phyloP scores from a whole-genome alignment of 2,797 vertebrate species.

The Cyprinodon diabolis region DNA sequence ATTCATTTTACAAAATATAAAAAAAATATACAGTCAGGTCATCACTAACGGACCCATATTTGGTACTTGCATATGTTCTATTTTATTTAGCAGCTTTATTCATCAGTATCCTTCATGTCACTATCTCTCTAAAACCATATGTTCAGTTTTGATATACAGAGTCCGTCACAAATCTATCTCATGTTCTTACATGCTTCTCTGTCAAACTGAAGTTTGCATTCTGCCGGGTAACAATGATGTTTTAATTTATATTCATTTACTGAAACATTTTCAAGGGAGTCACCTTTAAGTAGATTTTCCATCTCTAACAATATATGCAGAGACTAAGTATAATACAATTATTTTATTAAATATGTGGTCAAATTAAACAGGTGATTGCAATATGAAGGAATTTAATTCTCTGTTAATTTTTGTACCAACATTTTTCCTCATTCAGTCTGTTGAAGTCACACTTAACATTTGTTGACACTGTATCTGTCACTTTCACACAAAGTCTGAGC shows the following conservation, averaged over 20 bases:
- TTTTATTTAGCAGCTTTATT: no score
- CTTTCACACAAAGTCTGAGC: slow-evolving; percentile 48
- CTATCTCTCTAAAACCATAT: no score
- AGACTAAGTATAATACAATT: background rate
- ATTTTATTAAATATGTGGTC: background rate
- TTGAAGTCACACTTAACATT: slow-evolving; percentile 53
- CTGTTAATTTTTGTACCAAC: slow-evolving; percentile 22
- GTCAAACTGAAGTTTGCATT: background rate
- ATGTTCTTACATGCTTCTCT: background rate
- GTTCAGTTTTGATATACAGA: no score
- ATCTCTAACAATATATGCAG: background rate
- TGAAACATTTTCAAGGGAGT: background rate
- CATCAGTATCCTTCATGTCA: no score
- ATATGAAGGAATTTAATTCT: slow-evolving; percentile 13
- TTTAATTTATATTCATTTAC: background rate
- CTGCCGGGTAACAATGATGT: background rate
- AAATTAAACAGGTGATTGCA: no score
- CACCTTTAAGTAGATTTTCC: background rate
- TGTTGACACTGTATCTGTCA: slow-evolving; percentile 44
- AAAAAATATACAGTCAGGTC: no score
- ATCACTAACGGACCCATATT: no score
- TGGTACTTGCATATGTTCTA: no score
- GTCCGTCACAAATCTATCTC: no score
- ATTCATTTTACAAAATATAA: no score
- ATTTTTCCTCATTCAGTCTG: slow-evolving; percentile 26